Percentiles rank a stretch among this genome's conserved stretches.
These are phyloP conservation scores for Neosilurus mollespiculum DNA, from an alignment of 2,797 vertebrate species.

Conservation along the genomic window DNA sequence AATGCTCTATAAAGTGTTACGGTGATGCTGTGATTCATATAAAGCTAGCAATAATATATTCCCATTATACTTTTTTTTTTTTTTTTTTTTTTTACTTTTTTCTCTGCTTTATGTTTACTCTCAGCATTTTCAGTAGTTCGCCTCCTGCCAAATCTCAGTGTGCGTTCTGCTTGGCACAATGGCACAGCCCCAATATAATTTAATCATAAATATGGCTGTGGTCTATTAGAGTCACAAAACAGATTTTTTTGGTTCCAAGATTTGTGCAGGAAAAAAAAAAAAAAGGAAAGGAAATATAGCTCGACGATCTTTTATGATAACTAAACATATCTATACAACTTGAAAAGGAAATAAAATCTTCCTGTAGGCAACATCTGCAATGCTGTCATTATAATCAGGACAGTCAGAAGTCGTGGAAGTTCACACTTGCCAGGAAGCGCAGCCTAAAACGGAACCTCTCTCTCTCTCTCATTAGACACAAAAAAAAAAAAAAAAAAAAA, in stretches of 20 bases:
- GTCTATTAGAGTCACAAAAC: constrained; percentile 81
- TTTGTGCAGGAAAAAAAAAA: constrained; percentile 76
- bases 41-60: constrained; percentile 81
- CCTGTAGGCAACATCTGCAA: constrained; percentile 67
- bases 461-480: constrained; percentile 66
- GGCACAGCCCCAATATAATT: constrained; percentile 79
- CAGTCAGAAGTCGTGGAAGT: constrained; percentile 65
- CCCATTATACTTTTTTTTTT: constrained; percentile 67
- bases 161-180: constrained; percentile 83
- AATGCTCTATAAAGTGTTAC: constrained; percentile 82
- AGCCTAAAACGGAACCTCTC: constrained; percentile 61
- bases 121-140: constrained; percentile 81
- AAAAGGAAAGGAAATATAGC: constrained; percentile 55
- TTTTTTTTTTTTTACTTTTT: constrained; percentile 47
- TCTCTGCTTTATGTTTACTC: constrained; percentile 54
- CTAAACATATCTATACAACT: constrained; percentile 65
- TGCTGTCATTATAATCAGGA: constrained; percentile 63
- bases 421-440: constrained; percentile 65
- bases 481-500: constrained; percentile 54
- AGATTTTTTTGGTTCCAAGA: constrained; percentile 88
- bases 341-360: constrained; percentile 70
- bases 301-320: constrained; percentile 67
- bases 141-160: constrained; percentile 82
- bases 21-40: constrained; percentile 82
- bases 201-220: constrained; percentile 84